phyloP scores from a whole-genome alignment of 2,113 vertebrate species.

The Emydocephalus ijimae region DNA sequence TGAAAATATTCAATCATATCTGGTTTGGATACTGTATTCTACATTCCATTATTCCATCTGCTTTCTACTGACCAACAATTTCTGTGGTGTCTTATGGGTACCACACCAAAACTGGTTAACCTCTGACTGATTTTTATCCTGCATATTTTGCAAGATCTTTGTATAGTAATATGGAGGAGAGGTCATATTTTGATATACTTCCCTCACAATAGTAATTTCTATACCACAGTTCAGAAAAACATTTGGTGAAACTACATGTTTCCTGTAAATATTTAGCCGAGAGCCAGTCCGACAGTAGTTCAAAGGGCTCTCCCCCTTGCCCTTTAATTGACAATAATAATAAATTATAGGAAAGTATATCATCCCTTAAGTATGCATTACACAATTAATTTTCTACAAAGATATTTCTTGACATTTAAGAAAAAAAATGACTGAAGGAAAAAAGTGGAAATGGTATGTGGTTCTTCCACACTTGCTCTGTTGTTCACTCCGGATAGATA shows the following conservation, averaged over 20 bases:
- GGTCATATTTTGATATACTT: not conserved
- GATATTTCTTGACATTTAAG: not conserved
- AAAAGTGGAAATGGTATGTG: not conserved
- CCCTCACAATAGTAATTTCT: not conserved
- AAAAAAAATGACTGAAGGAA: not conserved
- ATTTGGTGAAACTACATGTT: slow-evolving; percentile 49
- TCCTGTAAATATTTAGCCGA: slow-evolving; percentile 23
- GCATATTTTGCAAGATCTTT: not conserved
- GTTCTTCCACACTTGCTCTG: not conserved
- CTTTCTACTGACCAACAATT: not conserved
- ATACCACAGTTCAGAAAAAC: slow-evolving; percentile 46
- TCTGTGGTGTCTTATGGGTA: not conserved
- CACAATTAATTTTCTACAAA: slow-evolving; percentile 8
- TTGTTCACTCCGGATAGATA: not conserved
- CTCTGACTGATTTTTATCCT: not conserved
- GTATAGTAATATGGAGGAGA: slow-evolving; percentile 6
- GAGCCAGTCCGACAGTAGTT: slow-evolving; percentile 18
- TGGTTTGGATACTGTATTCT: not conserved
- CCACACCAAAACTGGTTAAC: not conserved
- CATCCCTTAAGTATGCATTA: not conserved
- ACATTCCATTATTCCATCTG: not conserved
- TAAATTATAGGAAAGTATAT: slow-evolving; percentile 13
- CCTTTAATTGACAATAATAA: slow-evolving; percentile 23
- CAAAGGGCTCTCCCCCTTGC: slow-evolving; percentile 40
- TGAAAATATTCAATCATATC: not conserved